Conservation (phyloP, 2,113 vertebrate genomes). For the Myotis yumanensis region DNA sequence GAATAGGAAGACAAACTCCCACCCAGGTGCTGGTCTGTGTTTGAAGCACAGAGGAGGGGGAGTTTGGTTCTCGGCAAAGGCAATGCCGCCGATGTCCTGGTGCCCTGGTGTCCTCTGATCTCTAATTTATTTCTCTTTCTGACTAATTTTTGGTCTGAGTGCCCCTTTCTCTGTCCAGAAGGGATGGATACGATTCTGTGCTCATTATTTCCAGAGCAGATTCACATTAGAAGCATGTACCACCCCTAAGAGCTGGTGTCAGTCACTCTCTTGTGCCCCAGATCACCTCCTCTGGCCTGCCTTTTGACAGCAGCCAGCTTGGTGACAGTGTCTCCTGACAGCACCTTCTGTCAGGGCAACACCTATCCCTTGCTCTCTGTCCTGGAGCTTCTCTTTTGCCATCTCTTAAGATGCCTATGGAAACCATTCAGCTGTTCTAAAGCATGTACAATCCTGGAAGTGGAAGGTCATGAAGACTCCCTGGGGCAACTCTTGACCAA, state of each 20-base stretch:
- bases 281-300: background rate
- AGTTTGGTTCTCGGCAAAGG: background rate
- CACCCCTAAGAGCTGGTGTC: background rate
- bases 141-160: background rate
- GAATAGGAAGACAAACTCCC: background rate
- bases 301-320: background rate
- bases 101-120: background rate
- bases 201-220: background rate
- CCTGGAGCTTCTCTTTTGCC: background rate
- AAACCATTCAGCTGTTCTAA: background rate
- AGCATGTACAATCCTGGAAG: background rate
- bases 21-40: background rate
- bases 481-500: background rate
- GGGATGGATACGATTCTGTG: background rate
- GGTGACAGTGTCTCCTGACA: background rate
- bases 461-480: background rate
- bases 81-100: background rate
- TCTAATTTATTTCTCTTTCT: background rate
- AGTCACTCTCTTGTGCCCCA: background rate
- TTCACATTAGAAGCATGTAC: background rate
- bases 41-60: background rate
- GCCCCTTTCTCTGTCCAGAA: background rate
- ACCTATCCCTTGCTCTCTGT: background rate
- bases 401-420: background rate
- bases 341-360: background rate